These are phyloP conservation scores for Sipha flava DNA, from an alignment of 1,140 invertebrate species.

Conservation along the genomic window DNA sequence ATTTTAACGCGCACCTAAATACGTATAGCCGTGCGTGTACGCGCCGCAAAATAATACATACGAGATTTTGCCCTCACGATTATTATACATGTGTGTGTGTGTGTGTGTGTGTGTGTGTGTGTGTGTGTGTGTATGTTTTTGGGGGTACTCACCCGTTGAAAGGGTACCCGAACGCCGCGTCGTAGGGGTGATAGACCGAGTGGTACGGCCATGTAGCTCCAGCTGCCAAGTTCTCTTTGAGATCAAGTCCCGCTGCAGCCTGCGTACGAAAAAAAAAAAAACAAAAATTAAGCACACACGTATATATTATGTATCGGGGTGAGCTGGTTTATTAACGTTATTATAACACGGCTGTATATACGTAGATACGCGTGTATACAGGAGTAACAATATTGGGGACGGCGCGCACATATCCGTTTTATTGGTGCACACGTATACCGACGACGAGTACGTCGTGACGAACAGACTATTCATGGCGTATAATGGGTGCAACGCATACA, in stretches of 20 bases:
- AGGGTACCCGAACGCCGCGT: constrained; percentile 78
- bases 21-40: neutral
- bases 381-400: too few relatives aligned
- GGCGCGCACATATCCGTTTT: too few relatives aligned
- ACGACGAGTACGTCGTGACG: too few relatives aligned
- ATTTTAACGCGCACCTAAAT: too few relatives aligned
- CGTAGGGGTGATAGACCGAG: constrained; percentile 81
- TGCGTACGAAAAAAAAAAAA: neutral
- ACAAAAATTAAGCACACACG: neutral
- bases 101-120: neutral
- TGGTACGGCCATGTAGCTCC: constrained; percentile 77
- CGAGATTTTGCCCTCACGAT: too few relatives aligned
- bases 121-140: neutral
- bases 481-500: too few relatives aligned
- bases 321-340: constrained; percentile 9
- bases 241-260: constrained; percentile 60
- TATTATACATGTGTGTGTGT: neutral
- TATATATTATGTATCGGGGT: neutral
- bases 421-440: too few relatives aligned
- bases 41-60: neutral
- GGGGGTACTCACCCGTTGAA: constrained; percentile 75
- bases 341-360: neutral
- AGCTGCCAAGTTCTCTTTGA: constrained; percentile 77
- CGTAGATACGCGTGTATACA: neutral
- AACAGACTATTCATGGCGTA: too few relatives aligned